These are phyloP conservation scores for Eupsilia transversa DNA, from an alignment of 2,888 invertebrate species.

Conservation along the genomic window DNA sequence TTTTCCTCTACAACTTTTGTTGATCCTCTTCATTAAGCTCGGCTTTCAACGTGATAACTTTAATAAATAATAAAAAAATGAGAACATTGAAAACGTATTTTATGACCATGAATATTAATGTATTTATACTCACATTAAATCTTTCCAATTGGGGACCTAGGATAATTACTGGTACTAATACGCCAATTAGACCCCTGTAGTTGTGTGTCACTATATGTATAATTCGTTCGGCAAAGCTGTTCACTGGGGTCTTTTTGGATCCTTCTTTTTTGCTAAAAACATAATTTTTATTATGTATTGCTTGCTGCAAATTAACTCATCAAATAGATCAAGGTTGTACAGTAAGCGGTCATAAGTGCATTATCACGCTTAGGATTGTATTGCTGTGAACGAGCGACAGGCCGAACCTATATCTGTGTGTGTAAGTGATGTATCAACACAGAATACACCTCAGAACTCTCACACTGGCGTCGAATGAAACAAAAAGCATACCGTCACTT, in stretches of 20 bases:
- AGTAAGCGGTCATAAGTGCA: too few relatives aligned
- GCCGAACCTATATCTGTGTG: too few relatives aligned
- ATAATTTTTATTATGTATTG: not conserved
- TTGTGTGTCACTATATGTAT: conserved; percentile 68
- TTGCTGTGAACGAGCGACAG: too few relatives aligned
- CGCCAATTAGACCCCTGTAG: conserved; percentile 75
- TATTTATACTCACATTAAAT: conserved; percentile 66
- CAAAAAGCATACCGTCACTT: too few relatives aligned
- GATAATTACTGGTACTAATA: conserved; percentile 65
- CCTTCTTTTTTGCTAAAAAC: not conserved
- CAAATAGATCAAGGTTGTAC: not conserved
- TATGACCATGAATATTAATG: not conserved
- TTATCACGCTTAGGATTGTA: too few relatives aligned
- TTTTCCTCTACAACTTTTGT: not conserved
- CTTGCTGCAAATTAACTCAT: not conserved
- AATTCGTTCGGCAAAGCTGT: conserved; percentile 59
- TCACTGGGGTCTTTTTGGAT: conserved; percentile 57
- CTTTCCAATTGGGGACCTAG: conserved; percentile 67
- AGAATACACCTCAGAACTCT: too few relatives aligned
- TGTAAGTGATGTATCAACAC: too few relatives aligned
- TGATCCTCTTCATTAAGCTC: not conserved
- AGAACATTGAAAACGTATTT: not conserved
- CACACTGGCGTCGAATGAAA: too few relatives aligned
- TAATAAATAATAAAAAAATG: not conserved
- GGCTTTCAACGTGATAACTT: not conserved